Evolutionary conservation across 1,140 invertebrate genomes (phyloP), one percentile per base, ranked within the genome.

Genomic region (Dreissena polymorpha): DNA sequence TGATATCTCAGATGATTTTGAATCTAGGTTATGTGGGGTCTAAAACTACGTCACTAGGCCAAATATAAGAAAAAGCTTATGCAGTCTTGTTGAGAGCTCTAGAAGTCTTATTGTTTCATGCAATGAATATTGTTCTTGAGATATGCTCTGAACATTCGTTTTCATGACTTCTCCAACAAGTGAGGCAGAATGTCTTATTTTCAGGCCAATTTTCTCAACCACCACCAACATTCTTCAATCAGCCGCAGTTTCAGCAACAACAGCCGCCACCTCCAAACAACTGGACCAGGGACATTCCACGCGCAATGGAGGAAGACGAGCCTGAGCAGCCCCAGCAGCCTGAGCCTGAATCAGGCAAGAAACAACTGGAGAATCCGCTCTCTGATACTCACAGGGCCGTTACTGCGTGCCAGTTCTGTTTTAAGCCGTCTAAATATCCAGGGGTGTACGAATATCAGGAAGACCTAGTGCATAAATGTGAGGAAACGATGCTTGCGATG

Each of bases 401-500:
- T 76, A 70, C 91, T 16, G 85, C 88, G 12, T 92, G 91, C 79
- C 83, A 85, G 23, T 67, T 84, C 13, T 92, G 91, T 64, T 87
- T 90, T 69, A 80, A 49, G 29, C 78, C 74, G 60, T 80, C 83
- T 29, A 84, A 68, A 8, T 64, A 71, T 16, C 84, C 86, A 21
- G 89, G 89, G 25, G 63, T 69, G 18, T 90, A 88, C 82, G 78
- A 71, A 14, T 87, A 86, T 27, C 65, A 78, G 13, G 63, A 72
- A 13, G 53, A 67, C 18, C 16, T 64, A 10, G 71, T 55, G 18
- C 90, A 91, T 64, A 85, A 85, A 23, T 92, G 91, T 83, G 87
- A 86, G 23, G 88, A 91, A 72, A 89, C 90, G 77, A 83, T 91
- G 18, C 80, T 91, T 16, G 86, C 86, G 0, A 85, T 90, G 64